A percentile compares a stretch with the other conserved stretches of the same genome.
Conservation (phyloP, 1,140 invertebrate species). For the Eriosoma lanigerum region DNA sequence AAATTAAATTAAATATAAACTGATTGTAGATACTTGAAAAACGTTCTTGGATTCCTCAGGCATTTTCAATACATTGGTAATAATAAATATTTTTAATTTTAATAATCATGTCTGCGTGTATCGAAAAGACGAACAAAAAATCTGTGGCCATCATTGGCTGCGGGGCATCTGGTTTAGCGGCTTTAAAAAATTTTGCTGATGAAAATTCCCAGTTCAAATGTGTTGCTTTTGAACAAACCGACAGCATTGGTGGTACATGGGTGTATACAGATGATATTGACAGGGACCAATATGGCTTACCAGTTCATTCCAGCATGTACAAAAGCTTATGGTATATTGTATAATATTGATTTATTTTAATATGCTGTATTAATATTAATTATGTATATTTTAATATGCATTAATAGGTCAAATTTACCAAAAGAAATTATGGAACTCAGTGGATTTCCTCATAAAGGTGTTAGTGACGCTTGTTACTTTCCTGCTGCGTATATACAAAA, state of each 20-base stretch:
- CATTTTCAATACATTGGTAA: no score
- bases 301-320: slow-evolving; percentile 88
- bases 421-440: slow-evolving; percentile 79
- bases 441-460: slow-evolving; percentile 69
- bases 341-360: no score
- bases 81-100: no score
- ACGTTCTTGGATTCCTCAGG: no score
- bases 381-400: not conserved
- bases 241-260: slow-evolving; percentile 84
- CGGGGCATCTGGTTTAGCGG: slow-evolving; percentile 68
- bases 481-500: slow-evolving; percentile 75
- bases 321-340: slow-evolving; percentile 71
- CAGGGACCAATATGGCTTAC: slow-evolving; percentile 73
- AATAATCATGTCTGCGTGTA: slow-evolving; percentile 1
- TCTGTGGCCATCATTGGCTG: slow-evolving; percentile 66
- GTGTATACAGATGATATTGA: slow-evolving; percentile 73
- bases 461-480: slow-evolving; percentile 73
- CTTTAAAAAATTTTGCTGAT: slow-evolving; percentile 60
- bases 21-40: no score
- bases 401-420: slow-evolving; percentile 76
- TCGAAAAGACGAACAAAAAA: not conserved
- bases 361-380: no score
- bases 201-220: slow-evolving; percentile 59
- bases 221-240: slow-evolving; percentile 70
- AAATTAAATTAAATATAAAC: no score